Conservation (phyloP, 2,797 vertebrate species). For the Alca torda region DNA sequence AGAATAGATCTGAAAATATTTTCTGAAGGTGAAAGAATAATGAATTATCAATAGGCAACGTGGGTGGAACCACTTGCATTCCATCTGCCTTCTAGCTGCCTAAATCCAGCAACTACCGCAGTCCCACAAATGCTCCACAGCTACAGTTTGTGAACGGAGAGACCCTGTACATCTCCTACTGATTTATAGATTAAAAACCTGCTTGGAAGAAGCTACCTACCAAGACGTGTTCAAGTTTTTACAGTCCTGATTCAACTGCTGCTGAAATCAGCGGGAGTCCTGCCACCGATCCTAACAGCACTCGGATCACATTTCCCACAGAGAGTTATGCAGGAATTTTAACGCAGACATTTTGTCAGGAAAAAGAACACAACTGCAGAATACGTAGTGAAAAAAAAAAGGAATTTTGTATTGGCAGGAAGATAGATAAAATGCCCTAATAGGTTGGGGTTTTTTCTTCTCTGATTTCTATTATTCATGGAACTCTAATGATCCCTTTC, state of each 20-base stretch:
- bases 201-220: slow-evolving; percentile 23
- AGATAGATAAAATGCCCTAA: slow-evolving; percentile 32
- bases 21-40: slow-evolving; percentile 15
- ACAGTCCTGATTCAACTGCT: neutral
- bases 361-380: neutral
- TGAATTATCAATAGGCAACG: slow-evolving; percentile 23
- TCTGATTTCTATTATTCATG: slow-evolving; percentile 45
- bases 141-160: neutral
- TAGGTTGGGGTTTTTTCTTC: neutral
- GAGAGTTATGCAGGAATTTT: slow-evolving; percentile 19
- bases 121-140: neutral
- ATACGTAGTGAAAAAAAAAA: neutral
- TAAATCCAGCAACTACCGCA: slow-evolving; percentile 1
- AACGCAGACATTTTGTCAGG: neutral
- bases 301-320: slow-evolving; percentile 15
- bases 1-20: neutral
- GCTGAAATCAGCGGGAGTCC: slow-evolving; percentile 11
- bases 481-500: slow-evolving; percentile 45
- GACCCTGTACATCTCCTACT: neutral
- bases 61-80: slow-evolving; percentile 31
- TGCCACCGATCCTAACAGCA: neutral
- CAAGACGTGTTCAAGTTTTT: neutral
- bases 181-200: slow-evolving; percentile 51
- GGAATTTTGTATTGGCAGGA: neutral
- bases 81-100: slow-evolving; percentile 32